These are phyloP conservation scores for Torymus aiolomorphi DNA, from an alignment of 2,888 invertebrate genomes.

Conservation along the genomic window DNA sequence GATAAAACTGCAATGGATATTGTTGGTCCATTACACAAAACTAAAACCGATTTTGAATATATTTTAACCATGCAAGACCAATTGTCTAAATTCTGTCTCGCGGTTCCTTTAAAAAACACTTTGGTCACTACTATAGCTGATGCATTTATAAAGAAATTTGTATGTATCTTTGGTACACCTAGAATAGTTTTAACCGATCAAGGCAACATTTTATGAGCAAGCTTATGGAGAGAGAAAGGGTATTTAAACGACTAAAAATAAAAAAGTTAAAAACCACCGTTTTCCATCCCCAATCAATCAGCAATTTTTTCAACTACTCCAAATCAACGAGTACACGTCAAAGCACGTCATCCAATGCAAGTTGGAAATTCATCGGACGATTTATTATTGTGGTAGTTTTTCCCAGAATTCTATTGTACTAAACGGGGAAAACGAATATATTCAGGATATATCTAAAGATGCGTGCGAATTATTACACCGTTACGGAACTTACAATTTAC, in stretches of 20 bases:
- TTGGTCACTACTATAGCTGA: conserved; percentile 56
- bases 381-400: conserved; percentile 52
- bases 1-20: no score
- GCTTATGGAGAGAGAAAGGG: conserved; percentile 49
- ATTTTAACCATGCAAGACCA: no score
- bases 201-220: conserved; percentile 58
- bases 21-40: no score
- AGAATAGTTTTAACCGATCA: no score
- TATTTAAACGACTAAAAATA: conserved; percentile 56
- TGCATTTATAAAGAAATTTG: no score
- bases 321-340: neutral
- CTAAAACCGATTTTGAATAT: neutral
- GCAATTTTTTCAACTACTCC: neutral
- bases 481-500: neutral
- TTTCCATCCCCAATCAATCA: conserved; percentile 57
- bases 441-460: no score
- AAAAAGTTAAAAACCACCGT: conserved; percentile 55
- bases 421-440: no score
- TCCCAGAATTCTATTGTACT: conserved; percentile 50
- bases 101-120: conserved; percentile 47
- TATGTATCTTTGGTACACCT: conserved; percentile 56
- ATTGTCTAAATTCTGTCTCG: no score
- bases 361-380: neutral
- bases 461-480: no score
- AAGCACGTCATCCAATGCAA: neutral